Percentiles rank a stretch among this genome's conserved stretches.
phyloP scores from a whole-genome alignment of 2,113 vertebrate species.

The Numida meleagris region DNA sequence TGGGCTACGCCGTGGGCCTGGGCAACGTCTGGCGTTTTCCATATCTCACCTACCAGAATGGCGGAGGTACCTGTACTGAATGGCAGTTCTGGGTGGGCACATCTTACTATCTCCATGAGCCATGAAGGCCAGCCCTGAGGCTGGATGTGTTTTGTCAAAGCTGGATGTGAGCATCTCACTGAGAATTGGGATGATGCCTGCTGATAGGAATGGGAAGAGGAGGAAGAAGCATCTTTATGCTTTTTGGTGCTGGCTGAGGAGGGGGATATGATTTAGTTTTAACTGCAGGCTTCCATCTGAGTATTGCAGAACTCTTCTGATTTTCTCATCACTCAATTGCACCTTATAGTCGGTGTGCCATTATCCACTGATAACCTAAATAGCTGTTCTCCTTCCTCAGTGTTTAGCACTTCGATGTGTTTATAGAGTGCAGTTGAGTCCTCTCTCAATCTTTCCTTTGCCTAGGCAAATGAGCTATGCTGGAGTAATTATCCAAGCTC shows the following conservation, averaged over 20 bases:
- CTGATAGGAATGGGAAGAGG: neutral
- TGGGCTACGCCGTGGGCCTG: constrained; percentile 94
- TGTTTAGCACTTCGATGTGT: neutral
- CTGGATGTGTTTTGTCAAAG: neutral
- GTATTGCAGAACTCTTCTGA: neutral
- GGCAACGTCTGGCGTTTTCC: constrained; percentile 98
- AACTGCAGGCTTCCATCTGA: neutral
- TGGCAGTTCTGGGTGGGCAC: neutral
- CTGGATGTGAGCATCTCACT: neutral
- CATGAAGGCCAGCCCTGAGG: neutral
- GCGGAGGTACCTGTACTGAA: constrained; percentile 82
- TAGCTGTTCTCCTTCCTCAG: neutral
- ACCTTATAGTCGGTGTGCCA: neutral
- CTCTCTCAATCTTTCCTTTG: constrained; percentile 8
- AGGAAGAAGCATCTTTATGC: neutral
- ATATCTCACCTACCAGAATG: constrained; percentile 92
- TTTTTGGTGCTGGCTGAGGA: neutral
- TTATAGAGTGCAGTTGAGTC: neutral
- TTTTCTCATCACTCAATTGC: neutral
- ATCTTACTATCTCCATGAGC: neutral
- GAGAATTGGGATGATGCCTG: fast-evolving
- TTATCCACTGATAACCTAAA: neutral
- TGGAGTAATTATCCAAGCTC: constrained; percentile 5
- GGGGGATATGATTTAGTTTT: neutral
- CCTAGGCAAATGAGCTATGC: neutral